These are phyloP conservation scores for Anhinga anhinga DNA, from an alignment of 2,113 vertebrate species.

Conservation along the genomic window DNA sequence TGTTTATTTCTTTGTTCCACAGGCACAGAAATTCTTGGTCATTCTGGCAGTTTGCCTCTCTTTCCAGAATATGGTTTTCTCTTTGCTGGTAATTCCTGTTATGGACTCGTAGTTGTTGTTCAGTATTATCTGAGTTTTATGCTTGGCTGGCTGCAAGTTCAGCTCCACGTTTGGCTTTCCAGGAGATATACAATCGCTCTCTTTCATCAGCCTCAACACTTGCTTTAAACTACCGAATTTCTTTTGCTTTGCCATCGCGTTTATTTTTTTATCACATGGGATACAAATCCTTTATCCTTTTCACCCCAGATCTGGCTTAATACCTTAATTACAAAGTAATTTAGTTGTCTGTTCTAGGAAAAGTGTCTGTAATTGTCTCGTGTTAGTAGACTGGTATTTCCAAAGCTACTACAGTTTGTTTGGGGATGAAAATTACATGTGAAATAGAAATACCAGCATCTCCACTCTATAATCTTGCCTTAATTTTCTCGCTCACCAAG, in stretches of 20 bases:
- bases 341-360: slow-evolving; percentile 36
- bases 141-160: not conserved
- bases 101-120: not conserved
- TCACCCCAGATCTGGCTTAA: slow-evolving; percentile 33
- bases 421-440: slow-evolving; percentile 33
- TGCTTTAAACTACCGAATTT: not conserved
- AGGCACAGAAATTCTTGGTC: not conserved
- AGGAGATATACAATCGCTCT: not conserved
- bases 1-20: not conserved
- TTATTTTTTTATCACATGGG: not conserved
- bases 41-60: not conserved
- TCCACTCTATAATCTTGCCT: slow-evolving; percentile 17
- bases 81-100: not conserved
- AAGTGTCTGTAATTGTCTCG: slow-evolving; percentile 18
- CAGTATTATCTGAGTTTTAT: not conserved
- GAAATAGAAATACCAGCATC: slow-evolving; percentile 16
- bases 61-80: not conserved
- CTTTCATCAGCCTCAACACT: not conserved
- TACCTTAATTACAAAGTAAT: slow-evolving; percentile 38
- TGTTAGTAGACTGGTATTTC: slow-evolving; percentile 25
- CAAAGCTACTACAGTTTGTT: slow-evolving; percentile 26
- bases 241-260: not conserved
- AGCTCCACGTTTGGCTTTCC: not conserved
- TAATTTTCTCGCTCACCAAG: slow-evolving; percentile 30
- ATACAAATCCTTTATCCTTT: slow-evolving; percentile 24